Base-by-base conservation (phyloP, 2,113 vertebrate species). In the Puntigrus tetrazona region DNA sequence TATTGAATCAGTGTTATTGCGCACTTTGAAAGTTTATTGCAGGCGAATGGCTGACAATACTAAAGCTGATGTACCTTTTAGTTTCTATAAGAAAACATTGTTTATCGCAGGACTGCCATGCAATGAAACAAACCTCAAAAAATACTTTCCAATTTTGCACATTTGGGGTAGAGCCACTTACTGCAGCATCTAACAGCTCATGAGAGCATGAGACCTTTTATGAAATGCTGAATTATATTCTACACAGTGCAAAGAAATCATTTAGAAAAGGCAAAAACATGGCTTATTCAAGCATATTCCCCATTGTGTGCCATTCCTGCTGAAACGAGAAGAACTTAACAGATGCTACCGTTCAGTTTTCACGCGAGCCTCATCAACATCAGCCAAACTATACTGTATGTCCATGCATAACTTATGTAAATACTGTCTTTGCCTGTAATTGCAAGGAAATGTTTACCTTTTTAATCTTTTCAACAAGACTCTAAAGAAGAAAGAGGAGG, bases 1-100 rank as follows among this genome's bases (percentile, higher is more conserved):
- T 72, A 78, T 41, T 85, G 18, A 78, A 55, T 91, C 77, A 43
- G 3, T 20, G 77, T 79, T 79, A 79, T 79, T 79, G 77, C 55
- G 61, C 34, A 13, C 36, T 43, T 29, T 79, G 43, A 79, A 79
- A 43, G 25, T 57, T 76, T 78, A 78, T 59, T 79, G 77, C 77
- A 29, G 20, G 61, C 8, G 6, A 27, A 61, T 43, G 22, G 34
- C 13, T 27, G 55, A 61, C 55, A 43, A 78, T 10, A 43, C 55
- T 25, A 61, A 61, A 63, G 77, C 16, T 27, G 55, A 43, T 8
- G 1, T 43, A 20, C 55, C 7, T 63, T 38, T 78, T 38, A 14
- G n/a, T 50, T 75, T 47, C 41, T 27, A 29, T 31, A 20, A 18
- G 34, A 36, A 4, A 29, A 50, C 61, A 63, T 14, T 63, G 6